Conservation (phyloP, 1,140 invertebrate genomes). For the Holcopasites calliopsidis region DNA sequence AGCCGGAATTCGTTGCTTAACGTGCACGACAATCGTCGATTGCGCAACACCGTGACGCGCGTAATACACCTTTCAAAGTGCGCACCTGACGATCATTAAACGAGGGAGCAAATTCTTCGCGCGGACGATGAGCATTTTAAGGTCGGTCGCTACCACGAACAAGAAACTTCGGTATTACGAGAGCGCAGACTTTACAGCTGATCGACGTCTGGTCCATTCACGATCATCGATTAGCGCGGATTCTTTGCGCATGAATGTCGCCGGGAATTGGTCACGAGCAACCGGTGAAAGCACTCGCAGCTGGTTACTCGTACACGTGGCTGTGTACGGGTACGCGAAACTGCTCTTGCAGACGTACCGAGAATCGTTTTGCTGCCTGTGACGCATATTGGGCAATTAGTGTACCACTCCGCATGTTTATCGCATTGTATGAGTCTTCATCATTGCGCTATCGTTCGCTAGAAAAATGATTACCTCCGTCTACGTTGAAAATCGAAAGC, state of each 20-base stretch:
- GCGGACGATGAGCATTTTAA: not conserved
- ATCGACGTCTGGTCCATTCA: constrained; percentile 38
- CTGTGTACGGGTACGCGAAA: constrained; percentile 42
- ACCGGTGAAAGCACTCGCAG: constrained; percentile 54
- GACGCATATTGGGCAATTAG: constrained; percentile 30
- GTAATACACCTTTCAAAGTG: constrained; percentile 47
- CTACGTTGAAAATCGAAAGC: not conserved
- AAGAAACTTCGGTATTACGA: constrained; percentile 3
- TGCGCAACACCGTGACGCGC: constrained; percentile 44
- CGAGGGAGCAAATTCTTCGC: not conserved
- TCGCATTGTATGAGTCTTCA: not conserved
- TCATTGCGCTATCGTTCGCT: not conserved
- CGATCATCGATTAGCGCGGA: constrained; percentile 23
- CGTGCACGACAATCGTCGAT: constrained; percentile 51
- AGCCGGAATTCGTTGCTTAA: constrained; percentile 64
- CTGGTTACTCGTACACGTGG: constrained; percentile 32
- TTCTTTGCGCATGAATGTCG: constrained; percentile 58
- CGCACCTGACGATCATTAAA: constrained; percentile 2
- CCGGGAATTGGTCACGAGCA: constrained; percentile 35
- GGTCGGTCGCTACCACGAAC: not conserved
- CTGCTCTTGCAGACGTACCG: constrained; percentile 29
- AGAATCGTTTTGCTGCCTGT: constrained; percentile 36
- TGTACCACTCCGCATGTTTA: constrained; percentile 20
- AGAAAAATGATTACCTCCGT: not conserved
- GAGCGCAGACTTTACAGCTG: not conserved